These are phyloP conservation scores for Lumbricus terrestris DNA, from an alignment of 2,888 invertebrate species.

Conservation along the genomic window DNA sequence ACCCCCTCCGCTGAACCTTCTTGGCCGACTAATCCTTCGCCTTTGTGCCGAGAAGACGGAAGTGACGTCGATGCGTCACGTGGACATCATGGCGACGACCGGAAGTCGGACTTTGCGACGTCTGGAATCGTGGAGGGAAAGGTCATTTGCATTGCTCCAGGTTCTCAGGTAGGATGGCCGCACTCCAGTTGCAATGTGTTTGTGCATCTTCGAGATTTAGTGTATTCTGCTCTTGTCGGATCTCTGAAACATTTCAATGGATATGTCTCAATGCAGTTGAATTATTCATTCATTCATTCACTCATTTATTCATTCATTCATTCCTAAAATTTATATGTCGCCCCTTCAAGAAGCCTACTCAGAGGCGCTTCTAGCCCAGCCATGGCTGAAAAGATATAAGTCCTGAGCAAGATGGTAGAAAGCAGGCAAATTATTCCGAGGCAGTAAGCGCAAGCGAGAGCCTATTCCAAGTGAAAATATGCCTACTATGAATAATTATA, in stretches of 20 bases:
- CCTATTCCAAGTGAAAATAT: too few species aligned
- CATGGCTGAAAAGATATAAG: too few species aligned
- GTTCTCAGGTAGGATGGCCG: background rate
- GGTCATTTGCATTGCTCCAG: background rate
- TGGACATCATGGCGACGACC: background rate
- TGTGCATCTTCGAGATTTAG: background rate
- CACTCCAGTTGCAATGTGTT: background rate
- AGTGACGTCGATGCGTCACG: background rate
- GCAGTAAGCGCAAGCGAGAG: too few species aligned
- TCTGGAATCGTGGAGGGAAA: background rate
- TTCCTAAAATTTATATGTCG: too few species aligned
- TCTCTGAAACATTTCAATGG: background rate
- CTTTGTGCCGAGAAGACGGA: background rate
- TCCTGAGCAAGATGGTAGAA: too few species aligned
- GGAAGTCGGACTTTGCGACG: background rate
- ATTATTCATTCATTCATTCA: too few species aligned
- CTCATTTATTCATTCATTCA: too few species aligned
- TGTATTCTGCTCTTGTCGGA: background rate
- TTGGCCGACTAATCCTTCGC: background rate
- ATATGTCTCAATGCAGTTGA: background rate
- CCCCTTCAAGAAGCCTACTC: too few species aligned
- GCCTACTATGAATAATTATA: too few species aligned
- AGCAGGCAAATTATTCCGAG: too few species aligned
- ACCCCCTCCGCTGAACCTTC: background rate
- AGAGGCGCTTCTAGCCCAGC: too few species aligned